These are phyloP conservation scores for Acholoe squamosa DNA, from an alignment of 2,888 invertebrate species.

Conservation along the genomic window DNA sequence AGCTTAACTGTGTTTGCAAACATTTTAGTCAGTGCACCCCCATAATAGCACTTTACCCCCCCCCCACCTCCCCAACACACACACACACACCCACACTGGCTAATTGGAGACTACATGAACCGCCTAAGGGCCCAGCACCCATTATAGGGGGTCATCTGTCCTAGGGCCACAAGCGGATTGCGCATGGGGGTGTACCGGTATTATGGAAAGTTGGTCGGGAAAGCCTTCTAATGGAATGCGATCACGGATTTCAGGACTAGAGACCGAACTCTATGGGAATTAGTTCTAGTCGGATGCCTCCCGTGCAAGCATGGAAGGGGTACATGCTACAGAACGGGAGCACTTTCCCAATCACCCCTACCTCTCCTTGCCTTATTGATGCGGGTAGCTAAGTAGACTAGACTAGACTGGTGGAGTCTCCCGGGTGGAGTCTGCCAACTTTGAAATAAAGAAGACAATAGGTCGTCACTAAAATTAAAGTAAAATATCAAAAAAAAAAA, in stretches of 20 bases:
- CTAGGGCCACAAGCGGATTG: neutral
- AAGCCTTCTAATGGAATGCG: neutral
- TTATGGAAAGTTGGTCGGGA: neutral
- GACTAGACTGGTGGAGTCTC: too few relatives aligned
- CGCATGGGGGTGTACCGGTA: neutral
- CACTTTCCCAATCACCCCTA: too few relatives aligned
- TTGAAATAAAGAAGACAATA: too few relatives aligned
- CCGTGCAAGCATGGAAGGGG: neutral
- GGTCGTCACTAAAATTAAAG: too few relatives aligned
- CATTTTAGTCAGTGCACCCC: too few relatives aligned
- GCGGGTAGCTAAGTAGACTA: too few relatives aligned
- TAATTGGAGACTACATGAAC: neutral
- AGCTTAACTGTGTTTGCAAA: too few relatives aligned
- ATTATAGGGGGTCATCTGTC: constrained; percentile 21
- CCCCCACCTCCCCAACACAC: neutral
- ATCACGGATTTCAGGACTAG: constrained; percentile 1
- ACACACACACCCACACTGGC: neutral
- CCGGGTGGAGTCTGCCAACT: too few relatives aligned
- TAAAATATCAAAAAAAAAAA: too few relatives aligned
- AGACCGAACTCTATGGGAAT: constrained; percentile 2
- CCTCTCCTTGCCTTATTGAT: too few relatives aligned
- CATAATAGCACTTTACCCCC: too few relatives aligned
- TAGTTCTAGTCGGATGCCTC: neutral
- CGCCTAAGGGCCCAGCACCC: constrained; percentile 9
- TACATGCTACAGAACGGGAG: neutral